Conservation (phyloP, 2,113 vertebrate genomes). For the Trichomycterus rosablanca region DNA sequence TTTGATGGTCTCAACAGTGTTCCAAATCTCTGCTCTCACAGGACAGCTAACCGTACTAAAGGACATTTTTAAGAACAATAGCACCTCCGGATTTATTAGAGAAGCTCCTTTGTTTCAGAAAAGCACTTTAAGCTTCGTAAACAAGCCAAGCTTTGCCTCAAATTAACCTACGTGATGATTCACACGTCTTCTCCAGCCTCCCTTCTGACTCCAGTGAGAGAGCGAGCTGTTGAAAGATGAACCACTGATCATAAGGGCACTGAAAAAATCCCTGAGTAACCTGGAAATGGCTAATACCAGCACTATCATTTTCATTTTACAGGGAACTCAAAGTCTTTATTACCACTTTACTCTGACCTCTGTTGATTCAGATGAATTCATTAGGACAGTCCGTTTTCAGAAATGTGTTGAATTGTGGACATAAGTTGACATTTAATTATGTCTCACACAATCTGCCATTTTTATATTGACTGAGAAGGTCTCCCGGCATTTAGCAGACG, state of each 20-base stretch:
- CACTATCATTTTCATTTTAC: background rate
- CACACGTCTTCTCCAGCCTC: background rate
- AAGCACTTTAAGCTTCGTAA: constrained; percentile 4
- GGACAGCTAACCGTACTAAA: constrained; percentile 3
- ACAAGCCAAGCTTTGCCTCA: background rate
- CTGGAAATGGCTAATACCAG: background rate
- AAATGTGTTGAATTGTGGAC: too few relatives aligned
- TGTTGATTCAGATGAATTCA: constrained; percentile 17
- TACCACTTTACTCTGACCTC: background rate
- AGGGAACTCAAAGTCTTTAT: constrained; percentile 11
- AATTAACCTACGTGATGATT: constrained; percentile 22
- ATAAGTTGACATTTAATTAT: too few relatives aligned
- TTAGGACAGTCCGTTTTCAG: too few relatives aligned
- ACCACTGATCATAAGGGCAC: constrained; percentile 2
- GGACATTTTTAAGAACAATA: background rate
- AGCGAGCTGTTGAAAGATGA: constrained; percentile 14
- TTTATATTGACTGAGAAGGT: too few relatives aligned
- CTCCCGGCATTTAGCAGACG: too few relatives aligned
- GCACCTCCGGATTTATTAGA: constrained; percentile 10
- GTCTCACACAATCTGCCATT: too few relatives aligned
- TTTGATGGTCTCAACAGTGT: background rate
- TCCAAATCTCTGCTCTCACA: constrained; percentile 4
- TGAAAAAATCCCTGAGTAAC: background rate
- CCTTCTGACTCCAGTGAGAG: background rate
- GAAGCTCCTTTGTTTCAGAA: background rate